Base-by-base conservation (phyloP, 2,888 invertebrate genomes). In the Caenorhabditis sp. region DNA sequence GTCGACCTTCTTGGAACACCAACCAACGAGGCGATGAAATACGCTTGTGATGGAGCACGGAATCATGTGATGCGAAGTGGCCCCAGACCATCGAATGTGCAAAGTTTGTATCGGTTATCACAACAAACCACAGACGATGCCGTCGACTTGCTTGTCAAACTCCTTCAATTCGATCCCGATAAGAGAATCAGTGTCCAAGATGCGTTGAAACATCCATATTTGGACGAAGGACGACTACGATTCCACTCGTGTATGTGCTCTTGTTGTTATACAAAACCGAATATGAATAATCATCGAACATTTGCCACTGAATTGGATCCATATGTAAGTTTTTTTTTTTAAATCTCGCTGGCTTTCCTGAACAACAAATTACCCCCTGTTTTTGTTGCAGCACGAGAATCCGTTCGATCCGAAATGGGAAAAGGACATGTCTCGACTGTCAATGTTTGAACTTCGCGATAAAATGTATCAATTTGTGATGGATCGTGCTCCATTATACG, bases 181-280 rank as follows among this genome's bases (percentile, higher is more conserved):
- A 81, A 85, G 70, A 76, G 99, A 87, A 95, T 97, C 89, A 93
- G 93, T 1, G 95, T 97, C 64, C 93, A 93, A 70, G 95, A 97
- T 89, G 97, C 97, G 38, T 91, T 99, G 82, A 93, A 94, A 65
- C 97, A 97, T 91, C 95, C 96, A 8, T 99, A 97, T 90, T 91
- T 99, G 81, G 97, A 97, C 88, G 99, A 99, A 89, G 99, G 97
- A 31, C 92, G 99, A 8, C 92, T 99, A 87, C 92, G 99, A 87
- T 99, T 97, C 91, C 99, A 99, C 91, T 97, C 97, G 77, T 99
- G 99, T 90, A 99, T 99, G 99, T 99, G 99, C 91, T 93, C 93
- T 89, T 99, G 99, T 88, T 99, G 99, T 90, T 87, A 87, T 59
- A 80, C 81, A 20, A 76, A 76, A 53, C 66, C 83, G 26, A 72